Percentiles rank a stretch among this genome's conserved stretches.
Evolutionary conservation across 2,888 invertebrate species (phyloP).

Genomic region (Leucoma salicis): DNA sequence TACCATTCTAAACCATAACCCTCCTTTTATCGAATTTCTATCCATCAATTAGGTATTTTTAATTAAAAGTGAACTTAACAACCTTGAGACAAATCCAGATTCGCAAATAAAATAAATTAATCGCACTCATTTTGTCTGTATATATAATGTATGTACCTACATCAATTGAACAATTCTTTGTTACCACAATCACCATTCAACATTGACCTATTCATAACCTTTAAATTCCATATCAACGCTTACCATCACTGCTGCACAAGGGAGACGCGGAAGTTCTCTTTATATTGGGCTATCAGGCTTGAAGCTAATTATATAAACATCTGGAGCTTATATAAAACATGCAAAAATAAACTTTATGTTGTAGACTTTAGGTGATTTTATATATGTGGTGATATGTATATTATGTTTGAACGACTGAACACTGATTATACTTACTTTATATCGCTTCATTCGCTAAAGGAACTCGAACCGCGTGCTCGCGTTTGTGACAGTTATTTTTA

Average conservation of each 20-base stretch:
- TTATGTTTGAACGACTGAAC: conserved; percentile 8
- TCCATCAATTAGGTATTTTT: no score
- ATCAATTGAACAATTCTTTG: conserved; percentile 14
- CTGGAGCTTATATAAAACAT: neutral
- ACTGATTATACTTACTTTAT: conserved; percentile 23
- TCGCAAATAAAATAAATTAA: neutral
- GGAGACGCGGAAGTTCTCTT: conserved; percentile 12
- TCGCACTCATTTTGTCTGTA: neutral
- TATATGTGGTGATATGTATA: neutral
- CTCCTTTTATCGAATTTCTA: no score
- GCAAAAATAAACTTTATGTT: conserved; percentile 8
- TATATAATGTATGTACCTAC: neutral
- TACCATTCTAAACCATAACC: no score
- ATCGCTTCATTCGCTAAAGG: conserved; percentile 22
- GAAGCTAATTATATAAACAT: conserved; percentile 9
- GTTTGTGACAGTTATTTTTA: conserved; percentile 11
- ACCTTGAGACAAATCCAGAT: neutral
- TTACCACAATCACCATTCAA: conserved; percentile 7
- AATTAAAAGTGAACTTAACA: no score
- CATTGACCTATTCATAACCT: conserved; percentile 11
- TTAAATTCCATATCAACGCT: conserved; percentile 1
- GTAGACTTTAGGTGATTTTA: neutral
- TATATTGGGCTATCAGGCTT: conserved; percentile 5
- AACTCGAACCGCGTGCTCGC: conserved; percentile 18
- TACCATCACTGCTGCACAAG: neutral